Conservation (phyloP, 2,888 invertebrate genomes). For the Onchidella celtica region DNA sequence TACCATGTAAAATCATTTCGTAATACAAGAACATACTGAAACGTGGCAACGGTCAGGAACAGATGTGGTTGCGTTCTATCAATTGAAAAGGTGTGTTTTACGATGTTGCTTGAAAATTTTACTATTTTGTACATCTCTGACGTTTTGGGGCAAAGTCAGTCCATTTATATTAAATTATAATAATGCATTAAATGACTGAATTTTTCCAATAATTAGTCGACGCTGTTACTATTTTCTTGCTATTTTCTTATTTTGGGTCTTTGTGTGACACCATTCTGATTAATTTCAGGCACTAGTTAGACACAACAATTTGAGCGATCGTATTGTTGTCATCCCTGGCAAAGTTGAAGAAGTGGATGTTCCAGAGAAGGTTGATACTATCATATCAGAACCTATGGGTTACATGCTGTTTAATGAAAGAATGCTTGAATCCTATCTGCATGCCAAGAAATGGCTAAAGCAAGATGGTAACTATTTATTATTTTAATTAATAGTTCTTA, state of each 20-base stretch:
- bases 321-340: constrained; percentile 95
- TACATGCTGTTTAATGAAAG: constrained; percentile 99
- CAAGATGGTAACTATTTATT: constrained; percentile 82
- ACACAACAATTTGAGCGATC: constrained; percentile 92
- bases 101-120: too few species aligned
- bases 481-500: background rate
- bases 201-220: too few species aligned
- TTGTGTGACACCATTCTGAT: background rate
- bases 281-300: constrained; percentile 87
- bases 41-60: too few species aligned
- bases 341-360: constrained; percentile 99
- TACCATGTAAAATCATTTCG: too few species aligned
- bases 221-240: too few species aligned
- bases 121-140: too few species aligned
- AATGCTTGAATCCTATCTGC: constrained; percentile 98
- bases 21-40: too few species aligned
- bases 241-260: background rate
- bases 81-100: too few species aligned
- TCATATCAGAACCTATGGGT: constrained; percentile 99
- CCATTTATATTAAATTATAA: too few species aligned
- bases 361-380: constrained; percentile 96
- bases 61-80: too few species aligned
- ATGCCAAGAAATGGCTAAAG: constrained; percentile 98
- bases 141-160: too few species aligned
- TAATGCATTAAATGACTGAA: too few species aligned